Evolutionary conservation across 1,140 invertebrate species (phyloP).

Genomic region (Muscidifurax raptorellus): DNA sequence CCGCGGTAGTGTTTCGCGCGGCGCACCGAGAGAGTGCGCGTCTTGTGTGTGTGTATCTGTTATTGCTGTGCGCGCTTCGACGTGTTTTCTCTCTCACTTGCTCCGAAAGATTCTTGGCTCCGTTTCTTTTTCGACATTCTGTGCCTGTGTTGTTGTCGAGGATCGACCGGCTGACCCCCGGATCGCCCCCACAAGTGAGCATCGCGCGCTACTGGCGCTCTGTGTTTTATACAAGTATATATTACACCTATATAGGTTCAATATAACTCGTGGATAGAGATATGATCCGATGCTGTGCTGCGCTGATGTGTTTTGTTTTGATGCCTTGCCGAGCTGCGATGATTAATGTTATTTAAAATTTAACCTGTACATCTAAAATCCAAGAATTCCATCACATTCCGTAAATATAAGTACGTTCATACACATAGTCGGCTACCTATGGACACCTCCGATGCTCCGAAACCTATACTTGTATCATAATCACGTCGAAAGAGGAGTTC

Average conservation of each 20-base stretch:
- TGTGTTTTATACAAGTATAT: not conserved
- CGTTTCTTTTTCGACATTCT: not conserved
- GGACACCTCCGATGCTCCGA: not conserved
- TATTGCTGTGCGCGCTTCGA: not conserved
- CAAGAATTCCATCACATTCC: no score
- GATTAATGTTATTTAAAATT: not conserved
- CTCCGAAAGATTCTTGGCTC: not conserved
- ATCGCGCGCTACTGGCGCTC: not conserved
- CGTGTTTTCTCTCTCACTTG: not conserved
- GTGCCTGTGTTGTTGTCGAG: not conserved
- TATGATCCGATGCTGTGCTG: not conserved
- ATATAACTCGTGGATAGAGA: not conserved
- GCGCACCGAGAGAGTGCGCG: constrained; percentile 32
- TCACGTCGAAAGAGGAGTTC: not conserved
- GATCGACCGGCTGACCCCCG: not conserved
- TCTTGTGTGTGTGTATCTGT: constrained; percentile 23
- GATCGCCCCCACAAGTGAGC: not conserved
- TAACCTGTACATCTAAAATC: no score
- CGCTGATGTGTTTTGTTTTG: not conserved
- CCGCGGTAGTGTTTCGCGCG: not conserved
- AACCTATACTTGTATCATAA: no score
- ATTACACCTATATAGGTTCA: not conserved
- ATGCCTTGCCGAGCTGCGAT: not conserved
- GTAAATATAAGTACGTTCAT: no score
- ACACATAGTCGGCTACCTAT: no score